A percentile compares a stretch with the other conserved stretches of the same genome.
These are phyloP conservation scores for Caenorhabditis afra DNA, from an alignment of 2,888 invertebrate genomes.

Conservation along the genomic window DNA sequence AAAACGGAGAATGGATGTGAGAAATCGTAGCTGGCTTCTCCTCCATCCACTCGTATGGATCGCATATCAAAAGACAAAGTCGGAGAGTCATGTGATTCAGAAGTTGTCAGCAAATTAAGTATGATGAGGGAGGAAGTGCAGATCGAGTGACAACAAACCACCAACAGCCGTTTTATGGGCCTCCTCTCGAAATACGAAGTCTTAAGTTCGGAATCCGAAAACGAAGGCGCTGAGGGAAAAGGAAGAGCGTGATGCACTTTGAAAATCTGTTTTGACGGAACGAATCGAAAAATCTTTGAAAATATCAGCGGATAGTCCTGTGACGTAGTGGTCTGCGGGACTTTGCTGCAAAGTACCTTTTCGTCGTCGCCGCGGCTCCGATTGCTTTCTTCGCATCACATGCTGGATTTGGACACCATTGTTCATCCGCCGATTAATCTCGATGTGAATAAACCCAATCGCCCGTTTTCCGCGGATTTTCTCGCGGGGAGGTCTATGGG, in stretches of 20 bases:
- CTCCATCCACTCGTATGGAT: background rate
- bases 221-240: background rate
- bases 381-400: conserved; percentile 17
- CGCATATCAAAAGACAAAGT: conserved; percentile 8
- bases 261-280: background rate
- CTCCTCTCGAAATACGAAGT: background rate
- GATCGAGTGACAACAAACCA: conserved; percentile 56
- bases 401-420: conserved; percentile 21
- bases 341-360: background rate
- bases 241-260: conserved; percentile 13
- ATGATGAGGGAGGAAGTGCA: conserved; percentile 58
- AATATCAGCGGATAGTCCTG: background rate
- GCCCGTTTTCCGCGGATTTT: background rate
- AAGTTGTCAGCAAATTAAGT: conserved; percentile 51
- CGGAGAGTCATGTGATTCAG: conserved; percentile 22
- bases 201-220: background rate
- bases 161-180: conserved; percentile 19
- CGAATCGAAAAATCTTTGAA: no score
- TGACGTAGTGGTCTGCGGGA: background rate
- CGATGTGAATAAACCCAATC: conserved; percentile 13
- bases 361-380: background rate
- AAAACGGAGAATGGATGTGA: conserved; percentile 12
- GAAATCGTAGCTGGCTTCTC: conserved; percentile 19
- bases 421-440: conserved; percentile 22
- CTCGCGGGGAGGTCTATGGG: background rate